Evolutionary conservation across 2,888 invertebrate genomes (phyloP).

Genomic region (Andrena bicolor): DNA sequence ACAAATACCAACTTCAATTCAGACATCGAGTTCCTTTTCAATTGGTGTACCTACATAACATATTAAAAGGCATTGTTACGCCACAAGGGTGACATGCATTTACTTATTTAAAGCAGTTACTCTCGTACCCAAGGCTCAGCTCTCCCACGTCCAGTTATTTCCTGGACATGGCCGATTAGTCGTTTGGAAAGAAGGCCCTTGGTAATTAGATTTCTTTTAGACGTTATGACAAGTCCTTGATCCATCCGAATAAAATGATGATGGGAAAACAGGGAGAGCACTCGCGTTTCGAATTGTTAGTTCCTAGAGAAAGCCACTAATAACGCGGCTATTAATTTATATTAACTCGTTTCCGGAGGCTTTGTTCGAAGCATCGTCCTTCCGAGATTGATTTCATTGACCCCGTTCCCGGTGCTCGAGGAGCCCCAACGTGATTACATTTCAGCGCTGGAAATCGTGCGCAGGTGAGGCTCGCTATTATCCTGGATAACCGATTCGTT

Average conservation of each 20-base stretch:
- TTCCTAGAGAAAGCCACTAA: slow-evolving; percentile 28
- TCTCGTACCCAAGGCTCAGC: too few relatives aligned
- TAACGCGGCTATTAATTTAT: slow-evolving; percentile 37
- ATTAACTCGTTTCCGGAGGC: slow-evolving; percentile 35
- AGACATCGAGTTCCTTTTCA: too few relatives aligned
- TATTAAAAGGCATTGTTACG: too few relatives aligned
- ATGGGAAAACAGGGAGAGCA: neutral
- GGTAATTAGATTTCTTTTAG: too few relatives aligned
- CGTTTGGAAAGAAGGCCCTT: too few relatives aligned
- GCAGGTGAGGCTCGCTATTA: neutral
- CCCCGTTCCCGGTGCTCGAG: slow-evolving; percentile 2
- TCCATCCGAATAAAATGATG: neutral
- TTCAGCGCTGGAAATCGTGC: neutral
- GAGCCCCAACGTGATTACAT: slow-evolving; percentile 6
- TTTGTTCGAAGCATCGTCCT: slow-evolving; percentile 29
- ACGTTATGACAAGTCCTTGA: neutral
- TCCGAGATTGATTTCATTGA: slow-evolving; percentile 43
- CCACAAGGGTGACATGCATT: too few relatives aligned
- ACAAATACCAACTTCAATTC: too few relatives aligned
- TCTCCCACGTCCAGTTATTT: too few relatives aligned
- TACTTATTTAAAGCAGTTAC: too few relatives aligned
- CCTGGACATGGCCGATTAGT: too few relatives aligned
- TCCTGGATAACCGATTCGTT: slow-evolving; percentile 6
- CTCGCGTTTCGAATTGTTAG: slow-evolving; percentile 24
- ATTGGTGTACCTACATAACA: too few relatives aligned